These are phyloP conservation scores for Pachyramphus minor DNA, from an alignment of 2,113 vertebrate genomes.

Conservation along the genomic window DNA sequence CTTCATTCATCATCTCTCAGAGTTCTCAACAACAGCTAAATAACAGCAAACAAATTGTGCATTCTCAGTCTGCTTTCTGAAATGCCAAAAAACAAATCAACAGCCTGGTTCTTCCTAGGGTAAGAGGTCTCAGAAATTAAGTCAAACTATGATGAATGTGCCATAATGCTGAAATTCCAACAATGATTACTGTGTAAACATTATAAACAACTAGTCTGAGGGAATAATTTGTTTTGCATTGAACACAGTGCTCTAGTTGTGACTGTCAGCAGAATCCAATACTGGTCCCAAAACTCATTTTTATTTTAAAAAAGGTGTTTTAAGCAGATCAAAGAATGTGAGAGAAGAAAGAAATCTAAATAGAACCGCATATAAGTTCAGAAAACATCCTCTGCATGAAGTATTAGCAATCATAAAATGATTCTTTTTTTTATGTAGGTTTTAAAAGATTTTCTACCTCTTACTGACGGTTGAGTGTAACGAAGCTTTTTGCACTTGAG, in stretches of 20 bases:
- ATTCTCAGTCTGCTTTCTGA: neutral
- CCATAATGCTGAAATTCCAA: constrained; percentile 24
- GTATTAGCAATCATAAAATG: neutral
- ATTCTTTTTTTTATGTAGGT: neutral
- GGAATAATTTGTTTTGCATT: constrained; percentile 40
- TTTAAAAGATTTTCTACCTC: neutral
- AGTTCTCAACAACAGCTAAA: constrained; percentile 5
- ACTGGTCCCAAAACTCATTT: constrained; percentile 21
- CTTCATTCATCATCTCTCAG: constrained; percentile 28
- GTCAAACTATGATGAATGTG: constrained; percentile 33
- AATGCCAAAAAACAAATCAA: constrained; percentile 24
- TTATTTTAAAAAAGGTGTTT: constrained; percentile 34
- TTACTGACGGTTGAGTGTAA: neutral
- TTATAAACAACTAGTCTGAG: neutral
- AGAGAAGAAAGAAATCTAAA: constrained; percentile 28
- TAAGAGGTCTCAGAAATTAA: constrained; percentile 50
- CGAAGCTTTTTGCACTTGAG: neutral
- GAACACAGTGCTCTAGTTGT: neutral
- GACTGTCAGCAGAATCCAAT: constrained; percentile 39
- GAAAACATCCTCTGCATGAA: neutral
- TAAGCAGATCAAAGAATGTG: constrained; percentile 22
- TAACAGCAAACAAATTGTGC: neutral
- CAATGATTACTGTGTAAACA: constrained; percentile 15
- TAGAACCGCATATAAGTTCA: neutral
- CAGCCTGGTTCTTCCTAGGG: neutral